Base-by-base conservation (phyloP, 2,888 invertebrate genomes). In the Leptopilina syphax region DNA sequence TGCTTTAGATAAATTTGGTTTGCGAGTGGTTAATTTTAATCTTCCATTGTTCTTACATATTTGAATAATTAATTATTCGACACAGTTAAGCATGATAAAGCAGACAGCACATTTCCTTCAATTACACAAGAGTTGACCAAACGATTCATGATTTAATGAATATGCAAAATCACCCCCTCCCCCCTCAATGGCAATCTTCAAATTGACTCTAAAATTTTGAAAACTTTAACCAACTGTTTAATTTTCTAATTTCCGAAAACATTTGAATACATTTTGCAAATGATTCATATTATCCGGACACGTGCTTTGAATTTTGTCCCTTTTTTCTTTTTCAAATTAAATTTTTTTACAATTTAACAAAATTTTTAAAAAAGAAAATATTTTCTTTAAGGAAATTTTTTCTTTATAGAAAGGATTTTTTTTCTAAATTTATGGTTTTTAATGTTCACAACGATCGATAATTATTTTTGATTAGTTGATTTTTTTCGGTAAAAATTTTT, bases 61-160 rank as follows among this genome's bases (percentile, higher is more conserved):
- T 86, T 86, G 87, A 87, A 88, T 88, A 88, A 88, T 87, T 88
- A 87, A 87, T 87, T 84, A 82, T 76, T 57, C 79, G 83, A 82
- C 77, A 81, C 70, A 66, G 65, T 76, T 78, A 80, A 78, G 81
- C 80, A 83, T 83, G 80, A 84, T 84, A 78, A 79, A 83, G 83
- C 84, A 84, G 81, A 76, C 77, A 77, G 66, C 67, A 79, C 76
- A 76, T 81, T 81, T 77, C 77, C 67, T 77, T 77, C 78, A 80
- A 79, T 65, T 78, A 79, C 78, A 80, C 80, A 79, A 81, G 83
- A 67, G 67, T 67, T 67, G 47, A 44, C 44, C 44, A 67, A 44
- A 67, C 67, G 67, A 67, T 67, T 67, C 6, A 67, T 67, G 44
- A n/a, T 67, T 67, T 41, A 67, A 67, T 67, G 67, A 67, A 67